These are phyloP conservation scores for Cordilura impudica DNA, from an alignment of 2,888 invertebrate genomes.

Conservation along the genomic window DNA sequence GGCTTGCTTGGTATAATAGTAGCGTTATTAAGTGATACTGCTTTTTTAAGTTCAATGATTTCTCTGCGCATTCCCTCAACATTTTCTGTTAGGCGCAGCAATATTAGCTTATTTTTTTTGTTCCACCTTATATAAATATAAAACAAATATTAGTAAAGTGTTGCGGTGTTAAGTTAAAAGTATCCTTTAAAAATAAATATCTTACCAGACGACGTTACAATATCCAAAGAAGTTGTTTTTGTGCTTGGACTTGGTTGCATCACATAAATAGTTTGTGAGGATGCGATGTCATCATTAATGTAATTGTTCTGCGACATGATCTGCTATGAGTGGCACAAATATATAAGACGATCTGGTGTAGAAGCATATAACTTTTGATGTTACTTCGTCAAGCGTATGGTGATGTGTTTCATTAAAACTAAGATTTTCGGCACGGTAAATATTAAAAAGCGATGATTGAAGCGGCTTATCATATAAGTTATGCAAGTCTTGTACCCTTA, in stretches of 20 bases:
- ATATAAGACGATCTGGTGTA: slow-evolving; percentile 37
- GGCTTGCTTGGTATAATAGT: no score
- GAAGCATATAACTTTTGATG: slow-evolving; percentile 35
- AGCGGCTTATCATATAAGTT: slow-evolving; percentile 53
- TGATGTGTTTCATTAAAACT: slow-evolving; percentile 32
- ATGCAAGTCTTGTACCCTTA: slow-evolving; percentile 47
- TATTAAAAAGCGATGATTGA: slow-evolving; percentile 48
- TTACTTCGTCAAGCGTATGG: slow-evolving; percentile 33
- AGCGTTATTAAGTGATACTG: slow-evolving; percentile 46
- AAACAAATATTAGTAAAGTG: slow-evolving; percentile 29
- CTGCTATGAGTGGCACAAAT: slow-evolving; percentile 32
- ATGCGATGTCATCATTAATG: slow-evolving; percentile 39
- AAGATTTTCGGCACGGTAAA: slow-evolving; percentile 35
- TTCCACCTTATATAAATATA: slow-evolving; percentile 49
- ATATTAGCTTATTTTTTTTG: slow-evolving; percentile 46
- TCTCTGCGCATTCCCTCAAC: slow-evolving; percentile 50
- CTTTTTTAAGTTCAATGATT: slow-evolving; percentile 40
- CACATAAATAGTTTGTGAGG: slow-evolving; percentile 44
- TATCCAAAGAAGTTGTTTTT: slow-evolving; percentile 44
- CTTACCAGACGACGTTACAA: slow-evolving; percentile 53
- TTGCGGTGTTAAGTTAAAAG: slow-evolving; percentile 33
- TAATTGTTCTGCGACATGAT: slow-evolving; percentile 44
- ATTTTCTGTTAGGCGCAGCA: slow-evolving; percentile 47
- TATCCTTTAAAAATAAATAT: slow-evolving; percentile 39
- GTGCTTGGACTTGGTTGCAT: slow-evolving; percentile 47